Base-by-base conservation (phyloP, 2,888 invertebrate genomes). In the Tigriopus californicus region DNA sequence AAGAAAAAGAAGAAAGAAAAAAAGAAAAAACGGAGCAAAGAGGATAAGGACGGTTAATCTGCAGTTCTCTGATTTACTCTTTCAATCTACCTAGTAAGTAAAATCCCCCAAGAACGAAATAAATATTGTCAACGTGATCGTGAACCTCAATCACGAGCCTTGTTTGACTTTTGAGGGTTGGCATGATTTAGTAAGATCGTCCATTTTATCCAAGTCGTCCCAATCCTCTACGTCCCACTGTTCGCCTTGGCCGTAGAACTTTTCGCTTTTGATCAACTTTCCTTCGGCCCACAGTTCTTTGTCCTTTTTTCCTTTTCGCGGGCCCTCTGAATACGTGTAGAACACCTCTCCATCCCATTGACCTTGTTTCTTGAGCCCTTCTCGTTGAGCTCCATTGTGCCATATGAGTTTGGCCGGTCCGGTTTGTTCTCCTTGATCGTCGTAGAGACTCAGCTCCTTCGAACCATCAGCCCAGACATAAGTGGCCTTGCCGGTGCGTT, bases 1-100 rank as follows among this genome's bases (percentile, higher is more conserved):
- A 90, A 88, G 73, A 91, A 90, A 71, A 76, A 90, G 67, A 91
- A 90, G 80, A 91, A 91, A 74, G 90, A 92, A 69, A 91, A 92
- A 73, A 91, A 91, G 67, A 78, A 90, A 66, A 91, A 91, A 79
- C 91, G 91, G 71, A 88, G 89, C 67, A 87, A 88, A 51, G 57
- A 57, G 18, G 57, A 57, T 20, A 49, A 58, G 51, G 49, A 41
- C 33, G 33, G 33, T 8, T 33, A 8, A 33, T 8, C 33, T 5
- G 3, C 33, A 33, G 3, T 33, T 8, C 3, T 33, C 8, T 33
- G 33, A 33, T 3, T 5, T 33, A 33, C 33, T 33, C 33, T 33
- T 33, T 33, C 8, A 3, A 3, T 33, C 4, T 33, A 3, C 8
- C 33, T 3, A 33, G 33, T 33, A 33, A 33, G 33, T 33, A 33